Conservation (phyloP, 2,888 invertebrate genomes). For the Emmelina monodactyla region DNA sequence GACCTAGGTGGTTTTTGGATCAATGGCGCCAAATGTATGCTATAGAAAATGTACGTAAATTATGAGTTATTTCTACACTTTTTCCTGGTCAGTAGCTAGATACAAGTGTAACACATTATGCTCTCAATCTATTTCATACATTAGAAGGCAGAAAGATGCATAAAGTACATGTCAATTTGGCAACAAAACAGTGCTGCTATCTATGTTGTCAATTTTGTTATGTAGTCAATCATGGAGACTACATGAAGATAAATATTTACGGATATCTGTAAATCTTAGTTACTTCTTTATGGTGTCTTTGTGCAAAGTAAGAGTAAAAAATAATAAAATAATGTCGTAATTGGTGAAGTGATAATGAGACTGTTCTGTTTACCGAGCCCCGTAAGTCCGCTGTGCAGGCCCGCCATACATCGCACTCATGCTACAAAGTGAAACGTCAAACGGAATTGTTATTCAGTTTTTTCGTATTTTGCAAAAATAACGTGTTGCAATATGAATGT, state of each 20-base stretch:
- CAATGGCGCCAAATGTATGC: slow-evolving; percentile 66
- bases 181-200: slow-evolving; percentile 74
- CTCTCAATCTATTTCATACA: background rate
- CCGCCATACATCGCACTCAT: slow-evolving; percentile 60
- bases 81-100: slow-evolving; percentile 12
- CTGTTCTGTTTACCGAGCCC: slow-evolving; percentile 24
- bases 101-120: background rate
- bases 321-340: no score
- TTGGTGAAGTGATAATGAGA: no score
- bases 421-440: slow-evolving; percentile 60
- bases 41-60: slow-evolving; percentile 60
- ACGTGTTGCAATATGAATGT: slow-evolving; percentile 10
- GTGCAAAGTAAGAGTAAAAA: no score
- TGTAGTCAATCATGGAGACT: slow-evolving; percentile 69
- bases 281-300: no score
- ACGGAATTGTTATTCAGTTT: slow-evolving; percentile 39
- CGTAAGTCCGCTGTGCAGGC: slow-evolving; percentile 28
- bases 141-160: slow-evolving; percentile 36
- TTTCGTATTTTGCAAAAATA: slow-evolving; percentile 20
- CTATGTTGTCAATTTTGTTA: slow-evolving; percentile 81
- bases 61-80: slow-evolving; percentile 25
- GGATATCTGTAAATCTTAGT: no score
- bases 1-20: slow-evolving; percentile 60
- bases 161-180: slow-evolving; percentile 64
- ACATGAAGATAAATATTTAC: slow-evolving; percentile 71